Evolutionary conservation across 2,113 vertebrate species (phyloP).

Genomic region (Odontophorus gujanensis): DNA sequence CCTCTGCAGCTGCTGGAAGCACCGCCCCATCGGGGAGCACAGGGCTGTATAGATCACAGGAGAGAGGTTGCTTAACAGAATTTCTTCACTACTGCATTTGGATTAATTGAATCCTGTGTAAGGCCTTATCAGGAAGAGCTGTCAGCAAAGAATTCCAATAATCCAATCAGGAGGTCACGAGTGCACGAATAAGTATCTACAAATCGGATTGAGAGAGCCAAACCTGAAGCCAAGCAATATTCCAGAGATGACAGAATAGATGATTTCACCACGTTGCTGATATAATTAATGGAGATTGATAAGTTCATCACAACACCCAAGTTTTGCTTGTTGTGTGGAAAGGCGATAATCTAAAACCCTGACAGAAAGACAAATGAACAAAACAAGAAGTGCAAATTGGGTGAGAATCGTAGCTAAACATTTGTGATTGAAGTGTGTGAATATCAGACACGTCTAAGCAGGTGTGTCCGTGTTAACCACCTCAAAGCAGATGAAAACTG

Average conservation of each 20-base stretch:
- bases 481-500: neutral
- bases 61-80: conserved; percentile 41
- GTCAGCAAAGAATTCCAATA: conserved; percentile 78
- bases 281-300: conserved; percentile 61
- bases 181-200: conserved; percentile 75
- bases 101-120: conserved; percentile 63
- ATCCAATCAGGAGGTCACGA: conserved; percentile 75
- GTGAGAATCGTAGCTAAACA: neutral
- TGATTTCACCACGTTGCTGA: conserved; percentile 44
- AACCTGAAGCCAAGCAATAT: conserved; percentile 64
- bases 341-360: conserved; percentile 1
- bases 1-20: neutral
- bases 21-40: neutral
- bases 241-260: conserved; percentile 61
- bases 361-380: neutral
- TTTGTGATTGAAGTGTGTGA: fast-evolving
- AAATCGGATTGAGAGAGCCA: conserved; percentile 66
- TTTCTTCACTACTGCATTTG: conserved; percentile 57
- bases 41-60: neutral
- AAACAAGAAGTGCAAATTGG: neutral
- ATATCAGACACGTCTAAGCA: neutral
- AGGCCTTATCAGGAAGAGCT: conserved; percentile 76
- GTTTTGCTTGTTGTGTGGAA: conserved; percentile 20
- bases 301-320: neutral
- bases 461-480: neutral